Evolutionary conservation across 2,797 vertebrate genomes (phyloP), one percentile per base, ranked within the genome.

Genomic region (Epinephelus awoara): DNA sequence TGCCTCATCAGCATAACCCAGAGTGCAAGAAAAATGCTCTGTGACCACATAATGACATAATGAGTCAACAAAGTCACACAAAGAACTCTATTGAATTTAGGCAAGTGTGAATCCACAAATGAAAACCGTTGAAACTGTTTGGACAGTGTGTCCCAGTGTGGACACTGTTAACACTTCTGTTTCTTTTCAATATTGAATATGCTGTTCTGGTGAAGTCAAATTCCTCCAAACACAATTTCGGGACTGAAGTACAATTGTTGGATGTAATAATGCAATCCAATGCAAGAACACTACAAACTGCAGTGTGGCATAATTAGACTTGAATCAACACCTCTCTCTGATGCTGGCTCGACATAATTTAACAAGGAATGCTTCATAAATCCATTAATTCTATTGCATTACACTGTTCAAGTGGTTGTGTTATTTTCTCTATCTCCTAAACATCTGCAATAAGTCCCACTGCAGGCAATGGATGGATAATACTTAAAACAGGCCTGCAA

Each of bases 1-100:
- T 50, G 70, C 38, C 52, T 73, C 64, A 55, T 85, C 78, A 62
- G 44, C 19, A 64, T 62, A 59, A 77, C 55, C 44, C 50, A 64
- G 64, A 76, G 27, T 1, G 3, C 46, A 57, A 57, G 72, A 38
- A 47, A 69, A 79, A 79, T 67, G 51, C 19, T 67, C 70, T 42
- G 54, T 73, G 62, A 83, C 70, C 65, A 61, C 62, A 77, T n/a
- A 2, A 38, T 62, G 54, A 68, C 44, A 54, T 2, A 34, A 34
- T 34, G 34, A 67, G 18, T 59, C 12, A 17, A 12, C 52, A 23
- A 9, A 65, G 51, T 19, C 21, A 27, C 34, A 69, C 67, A 78
- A 72, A 80, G 44, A 68, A 55, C 61, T 72, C 12, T 34, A 40
- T 14, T 69, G 14, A 75, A 58, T 58, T 10, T 2, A 10, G 1